Evolutionary conservation across 2,888 invertebrate genomes (phyloP).

Genomic region (Phengaris alcon): DNA sequence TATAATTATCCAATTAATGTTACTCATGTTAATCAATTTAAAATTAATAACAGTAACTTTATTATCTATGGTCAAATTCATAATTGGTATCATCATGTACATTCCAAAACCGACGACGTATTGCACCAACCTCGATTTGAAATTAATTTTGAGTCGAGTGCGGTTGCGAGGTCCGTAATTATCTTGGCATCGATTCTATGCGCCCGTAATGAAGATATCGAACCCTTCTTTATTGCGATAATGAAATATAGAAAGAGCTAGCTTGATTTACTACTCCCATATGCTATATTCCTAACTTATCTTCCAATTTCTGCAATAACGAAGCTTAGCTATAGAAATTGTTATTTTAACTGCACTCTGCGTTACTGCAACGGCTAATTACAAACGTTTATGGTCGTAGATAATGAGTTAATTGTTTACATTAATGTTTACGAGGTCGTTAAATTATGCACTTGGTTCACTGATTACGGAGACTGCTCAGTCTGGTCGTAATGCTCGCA

Average conservation of each 20-base stretch:
- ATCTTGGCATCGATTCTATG: slow-evolving; percentile 59
- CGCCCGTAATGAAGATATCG: slow-evolving; percentile 68
- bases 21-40: neutral
- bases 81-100: slow-evolving; percentile 38
- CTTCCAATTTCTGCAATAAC: slow-evolving; percentile 12
- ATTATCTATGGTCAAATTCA: slow-evolving; percentile 25
- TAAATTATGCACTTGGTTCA: neutral
- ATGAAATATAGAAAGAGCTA: slow-evolving; percentile 52
- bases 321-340: slow-evolving; percentile 17
- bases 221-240: slow-evolving; percentile 59
- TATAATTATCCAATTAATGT: neutral
- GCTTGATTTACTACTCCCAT: slow-evolving; percentile 34
- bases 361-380: slow-evolving; percentile 15
- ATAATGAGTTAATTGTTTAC: slow-evolving; percentile 23
- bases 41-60: neutral
- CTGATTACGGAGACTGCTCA: slow-evolving; percentile 8
- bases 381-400: slow-evolving; percentile 15
- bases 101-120: slow-evolving; percentile 35
- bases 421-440: slow-evolving; percentile 20
- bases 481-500: neutral
- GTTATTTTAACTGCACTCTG: slow-evolving; percentile 12
- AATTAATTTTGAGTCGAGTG: slow-evolving; percentile 56
- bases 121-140: slow-evolving; percentile 48
- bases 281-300: slow-evolving; percentile 19
- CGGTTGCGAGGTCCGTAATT: slow-evolving; percentile 57